Evolutionary conservation across 2,797 vertebrate genomes (phyloP).

Genomic region (Petrocephalus sullivani): DNA sequence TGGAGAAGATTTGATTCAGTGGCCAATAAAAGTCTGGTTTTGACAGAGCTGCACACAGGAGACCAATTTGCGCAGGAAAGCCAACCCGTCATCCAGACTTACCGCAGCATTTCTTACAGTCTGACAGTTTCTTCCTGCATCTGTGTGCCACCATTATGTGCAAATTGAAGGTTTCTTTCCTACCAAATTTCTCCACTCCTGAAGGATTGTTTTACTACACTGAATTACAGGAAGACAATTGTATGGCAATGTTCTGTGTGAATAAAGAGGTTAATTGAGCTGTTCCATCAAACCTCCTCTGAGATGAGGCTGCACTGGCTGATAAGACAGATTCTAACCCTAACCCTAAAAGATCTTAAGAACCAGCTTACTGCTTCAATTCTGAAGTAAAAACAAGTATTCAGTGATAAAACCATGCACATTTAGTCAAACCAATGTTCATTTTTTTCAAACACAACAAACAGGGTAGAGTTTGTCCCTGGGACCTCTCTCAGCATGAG

Average conservation of each 20-base stretch:
- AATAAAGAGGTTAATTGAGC: conserved; percentile 14
- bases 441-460: background rate
- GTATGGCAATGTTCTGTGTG: background rate
- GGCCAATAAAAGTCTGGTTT: background rate
- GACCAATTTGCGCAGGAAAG: background rate
- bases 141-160: background rate
- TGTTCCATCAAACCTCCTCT: background rate
- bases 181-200: background rate
- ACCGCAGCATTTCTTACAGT: background rate
- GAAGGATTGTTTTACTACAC: background rate
- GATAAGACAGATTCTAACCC: background rate
- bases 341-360: background rate
- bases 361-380: background rate
- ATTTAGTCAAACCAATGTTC: too few species aligned
- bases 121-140: background rate
- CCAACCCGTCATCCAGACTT: background rate
- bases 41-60: background rate
- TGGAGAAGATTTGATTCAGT: background rate
- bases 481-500: background rate
- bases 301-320: background rate
- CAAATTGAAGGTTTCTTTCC: background rate
- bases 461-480: background rate
- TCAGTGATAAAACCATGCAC: background rate
- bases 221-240: background rate
- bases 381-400: background rate